Base-by-base conservation (phyloP, 1,140 invertebrate genomes). In the Lanistes nyassanus region DNA sequence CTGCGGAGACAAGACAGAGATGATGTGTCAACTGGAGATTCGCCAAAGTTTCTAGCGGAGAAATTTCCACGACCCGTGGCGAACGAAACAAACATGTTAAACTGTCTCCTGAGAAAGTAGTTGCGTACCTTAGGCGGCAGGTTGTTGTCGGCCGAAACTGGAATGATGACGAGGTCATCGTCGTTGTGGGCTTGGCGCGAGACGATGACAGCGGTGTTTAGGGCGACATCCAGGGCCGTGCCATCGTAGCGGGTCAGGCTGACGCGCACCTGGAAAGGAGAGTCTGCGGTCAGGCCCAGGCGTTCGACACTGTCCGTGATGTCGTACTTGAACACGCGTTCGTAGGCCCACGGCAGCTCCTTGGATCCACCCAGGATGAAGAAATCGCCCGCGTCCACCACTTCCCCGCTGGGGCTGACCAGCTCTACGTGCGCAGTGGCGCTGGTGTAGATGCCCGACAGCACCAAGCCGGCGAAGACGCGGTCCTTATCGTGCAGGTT, bases 271-370 rank as follows among this genome's bases (percentile, higher is more conserved):
- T 68, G 51, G 39, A 79, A 65, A 29, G 58, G 29, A 11, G 60
- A 51, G 51, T 75, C n/a, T n/a, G 39, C 23, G n/a, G 37, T 47
- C 39, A 79, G 26, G 6, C 60, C 42, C 42, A 76, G 68, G 3
- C 66, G 19, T 26, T 62, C 42, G 62, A 65, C 55, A 1, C 26
- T 39, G 0, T 80, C 64, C 5, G 79, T 81, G 39, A 78, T 74
- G 39, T 81, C 78, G 23, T 60, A 42, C 68, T 78, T 80, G 69
- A 62, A 80, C 16, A 75, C 19, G 39, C 76, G 56, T n/a, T 80
- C 80, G 74, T 73, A 79, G n/a, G 76, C 60, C 77, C 78, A 79
- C 6, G 80, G 77, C 80, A 81, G 79, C 66, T 81, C 80, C 21
- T 69, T 70, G 23, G 31, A 37, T 9, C 80, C 75, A n/a, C 80